Base-by-base conservation (phyloP, 2,888 invertebrate species). In the Eupithecia inturbata region DNA sequence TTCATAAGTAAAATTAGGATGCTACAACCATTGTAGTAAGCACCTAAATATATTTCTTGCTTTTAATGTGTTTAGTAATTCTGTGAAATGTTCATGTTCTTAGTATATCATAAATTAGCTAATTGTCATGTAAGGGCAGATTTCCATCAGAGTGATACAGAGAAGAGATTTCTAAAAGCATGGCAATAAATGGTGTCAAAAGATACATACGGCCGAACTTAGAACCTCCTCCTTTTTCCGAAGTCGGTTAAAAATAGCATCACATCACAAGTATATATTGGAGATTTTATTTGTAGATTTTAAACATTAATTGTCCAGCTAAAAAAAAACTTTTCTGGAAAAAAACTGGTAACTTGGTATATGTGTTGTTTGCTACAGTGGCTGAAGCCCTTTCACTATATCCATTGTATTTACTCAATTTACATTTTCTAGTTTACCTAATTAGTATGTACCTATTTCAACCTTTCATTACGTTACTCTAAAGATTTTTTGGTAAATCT, bases 401-500 rank as follows among this genome's bases (percentile, higher is more conserved):
- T 74, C 74, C 73, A 84, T 84, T 83, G 86, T 88, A 90, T 89
- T 86, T 91, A 91, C 88, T 89, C 88, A 89, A 79, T 75, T 66
- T 62, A 84, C 85, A 86, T 88, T 88, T 85, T 85, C 86, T 86
- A 88, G 82, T 88, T 86, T 88, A 88, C 87, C 85, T 88, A 89
- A 86, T 36, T 36, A 64, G 7, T 33, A 39, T 31, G 3, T 60
- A 60, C 12, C 14, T 10, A n/a, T 85, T 88, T 87, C 85, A 87
- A 70, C 67, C 69, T 90, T 89, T 75, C 87, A 41, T 57, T 22
- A 36, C 87, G 39, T 57, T 22, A 88, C 78, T 86, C 91, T 92
- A 90, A 91, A 89, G 87, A 87, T 90, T 90, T 91, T 93, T 91
- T 90, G 90, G 90, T 92, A 88, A 92, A 92, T 92, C 91, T 92